Percentiles rank a stretch among this genome's conserved stretches.
phyloP scores from a whole-genome alignment of 2,113 vertebrate genomes.

The Hypomesus transpacificus region DNA sequence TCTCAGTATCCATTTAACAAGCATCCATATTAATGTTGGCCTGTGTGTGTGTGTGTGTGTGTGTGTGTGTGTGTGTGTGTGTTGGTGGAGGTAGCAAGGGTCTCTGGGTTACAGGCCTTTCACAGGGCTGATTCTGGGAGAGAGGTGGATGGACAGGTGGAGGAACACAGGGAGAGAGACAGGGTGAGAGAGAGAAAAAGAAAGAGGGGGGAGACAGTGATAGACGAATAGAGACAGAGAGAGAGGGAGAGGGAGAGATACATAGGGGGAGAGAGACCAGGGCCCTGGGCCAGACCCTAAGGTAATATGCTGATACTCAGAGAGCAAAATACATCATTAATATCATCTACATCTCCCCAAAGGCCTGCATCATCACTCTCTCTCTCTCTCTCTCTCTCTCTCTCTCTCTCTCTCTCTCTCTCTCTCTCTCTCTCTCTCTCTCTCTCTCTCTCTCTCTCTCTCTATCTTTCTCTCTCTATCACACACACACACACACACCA shows the following conservation, averaged over 20 bases:
- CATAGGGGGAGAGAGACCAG: not conserved
- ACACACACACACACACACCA: no score
- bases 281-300: no score
- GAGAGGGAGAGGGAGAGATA: conserved; percentile 12
- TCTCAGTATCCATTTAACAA: not conserved
- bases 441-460: conserved; percentile 5
- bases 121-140: not conserved
- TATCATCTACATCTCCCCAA: not conserved
- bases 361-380: not conserved
- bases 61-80: not conserved
- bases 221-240: not conserved
- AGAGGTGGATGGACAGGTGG: not conserved
- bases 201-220: not conserved
- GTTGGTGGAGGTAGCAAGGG: conserved; percentile 3
- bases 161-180: not conserved
- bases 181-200: no score
- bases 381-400: not conserved
- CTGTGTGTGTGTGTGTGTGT: not conserved
- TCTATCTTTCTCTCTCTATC: conserved; percentile 26
- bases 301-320: conserved; percentile 7
- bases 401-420: not conserved
- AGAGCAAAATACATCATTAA: conserved; percentile 20
- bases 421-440: not conserved
- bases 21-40: conserved; percentile 20
- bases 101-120: conserved; percentile 11